Conservation (phyloP, 2,888 invertebrate species). For the Amitus sp. region DNA sequence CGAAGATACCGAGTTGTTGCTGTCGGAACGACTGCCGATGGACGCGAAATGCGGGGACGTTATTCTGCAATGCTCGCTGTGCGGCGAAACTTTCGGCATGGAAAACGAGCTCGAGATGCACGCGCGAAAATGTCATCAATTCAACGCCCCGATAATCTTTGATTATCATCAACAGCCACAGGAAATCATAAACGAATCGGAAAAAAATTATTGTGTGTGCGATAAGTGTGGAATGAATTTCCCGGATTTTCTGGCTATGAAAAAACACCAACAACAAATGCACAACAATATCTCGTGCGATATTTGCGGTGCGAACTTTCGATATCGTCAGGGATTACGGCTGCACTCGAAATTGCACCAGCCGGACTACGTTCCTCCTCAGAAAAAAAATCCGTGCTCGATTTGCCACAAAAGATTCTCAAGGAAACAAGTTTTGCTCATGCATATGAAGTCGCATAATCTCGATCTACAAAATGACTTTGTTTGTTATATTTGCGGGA, state of each 20-base stretch:
- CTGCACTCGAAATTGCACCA: constrained; percentile 62
- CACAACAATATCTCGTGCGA: too few species aligned
- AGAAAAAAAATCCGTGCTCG: constrained; percentile 62
- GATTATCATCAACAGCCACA: too few species aligned
- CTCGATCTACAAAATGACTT: constrained; percentile 65
- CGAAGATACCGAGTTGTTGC: constrained; percentile 48
- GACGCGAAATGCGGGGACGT: constrained; percentile 18
- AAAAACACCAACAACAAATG: too few species aligned
- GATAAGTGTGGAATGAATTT: too few species aligned
- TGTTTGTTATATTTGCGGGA: constrained; percentile 72
- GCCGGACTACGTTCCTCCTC: constrained; percentile 62
- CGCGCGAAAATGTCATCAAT: constrained; percentile 35
- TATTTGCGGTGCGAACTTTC: constrained; percentile 61
- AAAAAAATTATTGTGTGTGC: too few species aligned
- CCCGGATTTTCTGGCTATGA: too few species aligned
- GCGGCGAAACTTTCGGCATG: constrained; percentile 50
- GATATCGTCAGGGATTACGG: constrained; percentile 60
- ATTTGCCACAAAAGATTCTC: constrained; percentile 63
- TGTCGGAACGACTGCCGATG: constrained; percentile 41
- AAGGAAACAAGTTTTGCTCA: constrained; percentile 59
- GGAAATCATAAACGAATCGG: too few species aligned
- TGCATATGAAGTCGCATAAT: constrained; percentile 62
- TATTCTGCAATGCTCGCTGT: constrained; percentile 50
- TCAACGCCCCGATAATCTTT: too few species aligned
- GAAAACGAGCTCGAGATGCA: constrained; percentile 42